Conservation (phyloP, 2,888 invertebrate species). For the Lithodes maja region DNA sequence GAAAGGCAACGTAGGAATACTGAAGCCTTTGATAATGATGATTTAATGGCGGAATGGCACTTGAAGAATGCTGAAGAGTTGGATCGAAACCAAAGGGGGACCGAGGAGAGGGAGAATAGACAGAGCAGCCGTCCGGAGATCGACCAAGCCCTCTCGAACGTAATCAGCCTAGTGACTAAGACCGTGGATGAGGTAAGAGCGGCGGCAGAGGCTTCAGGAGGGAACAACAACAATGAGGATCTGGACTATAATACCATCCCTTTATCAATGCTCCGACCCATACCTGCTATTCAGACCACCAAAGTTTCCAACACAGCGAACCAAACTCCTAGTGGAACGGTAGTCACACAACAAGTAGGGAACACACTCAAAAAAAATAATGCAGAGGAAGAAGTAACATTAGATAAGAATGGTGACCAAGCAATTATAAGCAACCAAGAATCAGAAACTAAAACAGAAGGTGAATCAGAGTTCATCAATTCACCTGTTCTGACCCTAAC, state of each 20-base stretch:
- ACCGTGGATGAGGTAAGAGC: slow-evolving; percentile 33
- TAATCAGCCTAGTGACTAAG: slow-evolving; percentile 31
- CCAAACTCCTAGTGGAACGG: too few relatives aligned
- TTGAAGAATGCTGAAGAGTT: too few relatives aligned
- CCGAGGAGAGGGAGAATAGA: not conserved
- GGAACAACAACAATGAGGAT: not conserved
- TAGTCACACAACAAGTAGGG: not conserved
- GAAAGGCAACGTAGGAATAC: not conserved
- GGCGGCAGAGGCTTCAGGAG: slow-evolving; percentile 1
- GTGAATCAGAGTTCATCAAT: not conserved
- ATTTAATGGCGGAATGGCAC: too few relatives aligned
- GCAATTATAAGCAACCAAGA: not conserved
- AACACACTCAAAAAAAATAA: not conserved
- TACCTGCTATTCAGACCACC: not conserved
- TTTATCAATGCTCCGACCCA: not conserved
- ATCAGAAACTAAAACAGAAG: not conserved
- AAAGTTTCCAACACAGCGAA: not conserved
- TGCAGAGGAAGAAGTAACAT: not conserved
- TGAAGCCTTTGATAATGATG: too few relatives aligned
- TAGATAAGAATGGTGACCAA: not conserved
- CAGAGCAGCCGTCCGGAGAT: slow-evolving; percentile 18
- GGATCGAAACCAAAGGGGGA: not conserved
- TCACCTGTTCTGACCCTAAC: not conserved
- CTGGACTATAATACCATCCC: slow-evolving; percentile 25
- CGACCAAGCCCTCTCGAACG: slow-evolving; percentile 27